These are phyloP conservation scores for Phortica magna DNA, from an alignment of 2,888 invertebrate species.

Conservation along the genomic window DNA sequence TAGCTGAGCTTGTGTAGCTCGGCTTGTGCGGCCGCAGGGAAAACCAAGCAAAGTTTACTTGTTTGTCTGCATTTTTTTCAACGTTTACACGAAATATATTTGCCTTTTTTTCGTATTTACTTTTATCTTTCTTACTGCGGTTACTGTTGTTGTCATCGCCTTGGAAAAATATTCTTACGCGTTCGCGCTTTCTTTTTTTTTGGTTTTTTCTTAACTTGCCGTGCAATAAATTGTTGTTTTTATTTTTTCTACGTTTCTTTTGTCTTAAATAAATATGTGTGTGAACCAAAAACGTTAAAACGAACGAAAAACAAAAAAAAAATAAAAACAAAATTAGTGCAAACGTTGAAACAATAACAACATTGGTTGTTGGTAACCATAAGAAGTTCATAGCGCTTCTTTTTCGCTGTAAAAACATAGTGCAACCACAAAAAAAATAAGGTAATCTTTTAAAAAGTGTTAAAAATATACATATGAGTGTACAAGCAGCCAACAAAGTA, in stretches of 20 bases:
- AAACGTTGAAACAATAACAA: slow-evolving; percentile 52
- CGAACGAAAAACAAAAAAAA: slow-evolving; percentile 63
- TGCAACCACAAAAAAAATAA: slow-evolving; percentile 8
- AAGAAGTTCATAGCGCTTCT: neutral
- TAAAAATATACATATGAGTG: neutral
- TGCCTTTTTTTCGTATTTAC: neutral
- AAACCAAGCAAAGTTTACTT: slow-evolving; percentile 62
- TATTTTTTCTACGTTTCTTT: neutral
- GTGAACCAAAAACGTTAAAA: slow-evolving; percentile 15
- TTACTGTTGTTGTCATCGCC: slow-evolving; percentile 33
- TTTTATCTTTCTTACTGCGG: neutral
- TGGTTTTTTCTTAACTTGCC: neutral
- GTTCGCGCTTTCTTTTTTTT: slow-evolving; percentile 66
- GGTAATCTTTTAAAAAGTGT: neutral
- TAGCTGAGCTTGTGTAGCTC: slow-evolving; percentile 50
- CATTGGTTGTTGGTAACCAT: slow-evolving; percentile 1
- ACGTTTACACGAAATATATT: slow-evolving; percentile 8
- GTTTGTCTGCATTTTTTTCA: slow-evolving; percentile 71
- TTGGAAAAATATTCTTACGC: slow-evolving; percentile 66
- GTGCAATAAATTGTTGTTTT: neutral
- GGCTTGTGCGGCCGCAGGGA: slow-evolving; percentile 31
- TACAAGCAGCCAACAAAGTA: neutral
- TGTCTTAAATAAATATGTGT: slow-evolving; percentile 33
- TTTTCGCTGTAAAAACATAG: neutral
- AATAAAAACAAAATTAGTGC: slow-evolving; percentile 50